Evolutionary conservation across 2,113 vertebrate genomes (phyloP).

Genomic region (Heptranchias perlo): DNA sequence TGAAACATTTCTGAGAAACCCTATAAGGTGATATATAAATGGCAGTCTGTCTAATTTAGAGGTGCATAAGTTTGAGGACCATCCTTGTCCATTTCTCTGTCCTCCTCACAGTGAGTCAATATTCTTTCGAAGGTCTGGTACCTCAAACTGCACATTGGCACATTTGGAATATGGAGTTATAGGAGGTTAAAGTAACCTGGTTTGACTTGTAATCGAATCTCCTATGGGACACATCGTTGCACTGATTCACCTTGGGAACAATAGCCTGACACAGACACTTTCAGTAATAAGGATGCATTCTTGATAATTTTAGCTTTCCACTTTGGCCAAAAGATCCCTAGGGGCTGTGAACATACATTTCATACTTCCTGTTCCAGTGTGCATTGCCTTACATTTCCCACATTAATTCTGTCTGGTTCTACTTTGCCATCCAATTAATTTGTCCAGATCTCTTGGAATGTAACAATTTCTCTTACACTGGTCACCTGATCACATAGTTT

Average conservation of each 20-base stretch:
- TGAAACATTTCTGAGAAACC: not conserved
- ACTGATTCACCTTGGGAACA: slow-evolving; percentile 26
- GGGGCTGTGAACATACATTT: not conserved
- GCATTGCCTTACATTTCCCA: not conserved
- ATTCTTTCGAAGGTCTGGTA: not conserved
- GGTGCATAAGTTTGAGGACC: not conserved
- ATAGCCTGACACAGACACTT: slow-evolving; percentile 23
- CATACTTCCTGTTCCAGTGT: not conserved
- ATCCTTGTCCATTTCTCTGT: not conserved
- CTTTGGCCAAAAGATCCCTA: not conserved
- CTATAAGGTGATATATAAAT: not conserved
- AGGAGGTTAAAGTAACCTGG: not conserved
- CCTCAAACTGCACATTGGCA: not conserved
- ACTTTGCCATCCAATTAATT: not conserved
- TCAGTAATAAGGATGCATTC: not conserved
- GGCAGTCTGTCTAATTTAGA: not conserved
- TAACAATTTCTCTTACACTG: not conserved
- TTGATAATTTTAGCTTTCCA: not conserved
- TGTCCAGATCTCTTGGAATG: not conserved
- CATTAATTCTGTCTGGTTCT: not conserved
- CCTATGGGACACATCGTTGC: not conserved
- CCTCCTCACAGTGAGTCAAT: not conserved
- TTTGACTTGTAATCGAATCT: not conserved
- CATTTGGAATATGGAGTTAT: not conserved
- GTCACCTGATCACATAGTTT: not conserved